Conservation (phyloP, 2,113 vertebrate genomes). For the Chloroceryle aenea region DNA sequence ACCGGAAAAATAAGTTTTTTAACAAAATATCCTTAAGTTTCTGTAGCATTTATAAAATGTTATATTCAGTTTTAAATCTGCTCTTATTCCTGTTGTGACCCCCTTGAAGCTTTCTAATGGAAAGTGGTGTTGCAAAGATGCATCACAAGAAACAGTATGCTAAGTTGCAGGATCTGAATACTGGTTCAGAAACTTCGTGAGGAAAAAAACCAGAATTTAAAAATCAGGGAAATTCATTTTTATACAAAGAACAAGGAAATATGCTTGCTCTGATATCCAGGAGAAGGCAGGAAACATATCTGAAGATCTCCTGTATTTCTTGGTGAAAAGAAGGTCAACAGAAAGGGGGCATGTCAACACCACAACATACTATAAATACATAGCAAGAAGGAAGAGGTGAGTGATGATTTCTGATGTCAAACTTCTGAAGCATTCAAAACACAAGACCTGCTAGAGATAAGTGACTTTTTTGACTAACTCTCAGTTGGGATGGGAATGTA, state of each 20-base stretch:
- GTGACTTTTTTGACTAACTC: neutral
- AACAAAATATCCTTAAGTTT: neutral
- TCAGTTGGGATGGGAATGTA: neutral
- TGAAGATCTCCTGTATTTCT: neutral
- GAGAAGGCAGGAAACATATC: neutral
- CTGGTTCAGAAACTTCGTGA: neutral
- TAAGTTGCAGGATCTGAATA: neutral
- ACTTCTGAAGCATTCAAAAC: neutral
- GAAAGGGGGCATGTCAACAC: neutral
- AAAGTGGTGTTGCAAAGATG: neutral
- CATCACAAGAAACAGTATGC: neutral
- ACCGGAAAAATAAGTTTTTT: neutral
- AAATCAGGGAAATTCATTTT: neutral
- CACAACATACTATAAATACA: neutral
- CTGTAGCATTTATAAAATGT: neutral
- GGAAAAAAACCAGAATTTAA: fast-evolving
- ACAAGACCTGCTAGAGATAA: neutral
- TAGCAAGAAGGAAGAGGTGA: neutral
- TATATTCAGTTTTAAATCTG: neutral
- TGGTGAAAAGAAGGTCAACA: neutral
- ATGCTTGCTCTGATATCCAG: neutral
- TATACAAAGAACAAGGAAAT: neutral
- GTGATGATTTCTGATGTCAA: neutral
- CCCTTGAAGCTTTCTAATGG: neutral
- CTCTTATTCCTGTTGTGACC: fast-evolving